phyloP scores from a whole-genome alignment of 2,888 invertebrate species.

The Acanthacorydalis orientalis region DNA sequence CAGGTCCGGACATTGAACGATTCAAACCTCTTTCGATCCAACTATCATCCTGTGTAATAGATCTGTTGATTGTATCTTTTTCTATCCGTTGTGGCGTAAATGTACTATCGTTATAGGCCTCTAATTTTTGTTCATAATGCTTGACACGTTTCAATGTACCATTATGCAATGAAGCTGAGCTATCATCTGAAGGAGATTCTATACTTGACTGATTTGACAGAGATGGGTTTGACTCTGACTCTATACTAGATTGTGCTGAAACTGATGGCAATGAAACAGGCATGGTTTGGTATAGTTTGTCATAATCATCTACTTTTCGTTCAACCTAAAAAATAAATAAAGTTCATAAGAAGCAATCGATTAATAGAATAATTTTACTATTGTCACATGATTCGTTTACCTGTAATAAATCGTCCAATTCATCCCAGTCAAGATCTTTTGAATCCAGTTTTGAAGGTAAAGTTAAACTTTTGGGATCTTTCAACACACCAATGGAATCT shows the following conservation, averaged over 20 bases:
- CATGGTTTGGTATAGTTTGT: constrained; percentile 54
- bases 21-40: constrained; percentile 32
- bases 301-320: constrained; percentile 39
- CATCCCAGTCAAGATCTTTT: constrained; percentile 51
- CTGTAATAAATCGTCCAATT: constrained; percentile 49
- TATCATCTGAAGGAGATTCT: constrained; percentile 13
- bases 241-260: constrained; percentile 24
- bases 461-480: constrained; percentile 27
- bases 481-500: neutral
- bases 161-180: constrained; percentile 11
- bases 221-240: neutral
- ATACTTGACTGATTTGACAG: constrained; percentile 5
- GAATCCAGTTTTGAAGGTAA: constrained; percentile 49
- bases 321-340: constrained; percentile 27
- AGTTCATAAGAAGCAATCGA: neutral
- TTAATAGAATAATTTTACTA: neutral
- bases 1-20: constrained; percentile 39
- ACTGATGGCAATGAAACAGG: constrained; percentile 43
- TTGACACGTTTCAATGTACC: constrained; percentile 10
- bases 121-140: constrained; percentile 10
- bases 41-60: constrained; percentile 29
- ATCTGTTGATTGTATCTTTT: constrained; percentile 18
- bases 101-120: constrained; percentile 8
- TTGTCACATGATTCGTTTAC: constrained; percentile 13
- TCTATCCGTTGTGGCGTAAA: constrained; percentile 10